phyloP scores from a whole-genome alignment of 2,113 vertebrate genomes.

The Ifrita kowaldi region DNA sequence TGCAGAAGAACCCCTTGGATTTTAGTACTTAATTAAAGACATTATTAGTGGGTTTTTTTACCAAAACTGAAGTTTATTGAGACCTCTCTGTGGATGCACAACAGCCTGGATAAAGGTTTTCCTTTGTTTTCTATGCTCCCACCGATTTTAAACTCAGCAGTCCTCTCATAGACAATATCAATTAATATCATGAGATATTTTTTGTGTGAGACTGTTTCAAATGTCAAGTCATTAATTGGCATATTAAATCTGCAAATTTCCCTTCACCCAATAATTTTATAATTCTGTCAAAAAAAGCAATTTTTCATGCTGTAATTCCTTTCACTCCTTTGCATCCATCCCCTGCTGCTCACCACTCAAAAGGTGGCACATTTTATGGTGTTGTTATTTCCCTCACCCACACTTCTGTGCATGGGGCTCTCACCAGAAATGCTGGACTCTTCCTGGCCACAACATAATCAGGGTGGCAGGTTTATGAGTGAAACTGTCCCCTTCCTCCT shows the following conservation, averaged over 20 bases:
- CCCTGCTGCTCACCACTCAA: background rate
- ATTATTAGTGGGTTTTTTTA: background rate
- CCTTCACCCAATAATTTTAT: constrained; percentile 11
- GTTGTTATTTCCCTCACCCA: background rate
- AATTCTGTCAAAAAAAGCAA: background rate
- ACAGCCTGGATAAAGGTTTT: background rate
- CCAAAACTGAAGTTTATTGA: background rate
- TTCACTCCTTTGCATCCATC: background rate
- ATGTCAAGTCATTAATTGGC: constrained; percentile 23
- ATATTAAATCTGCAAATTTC: constrained; percentile 30
- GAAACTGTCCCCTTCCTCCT: background rate
- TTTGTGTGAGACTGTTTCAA: background rate
- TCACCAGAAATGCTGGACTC: background rate
- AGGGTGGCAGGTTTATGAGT: too few species aligned
- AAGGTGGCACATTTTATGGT: background rate
- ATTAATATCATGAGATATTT: background rate
- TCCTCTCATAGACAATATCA: background rate
- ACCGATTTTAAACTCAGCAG: constrained; percentile 1
- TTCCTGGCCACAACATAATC: background rate
- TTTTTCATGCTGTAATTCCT: background rate
- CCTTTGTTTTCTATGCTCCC: background rate
- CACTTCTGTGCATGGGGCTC: background rate
- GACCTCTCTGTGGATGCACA: background rate
- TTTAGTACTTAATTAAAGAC: background rate
- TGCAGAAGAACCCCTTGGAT: background rate